A percentile compares a stretch with the other conserved stretches of the same genome.
phyloP scores from a whole-genome alignment of 2,113 vertebrate species.

The Lathamus discolor region DNA sequence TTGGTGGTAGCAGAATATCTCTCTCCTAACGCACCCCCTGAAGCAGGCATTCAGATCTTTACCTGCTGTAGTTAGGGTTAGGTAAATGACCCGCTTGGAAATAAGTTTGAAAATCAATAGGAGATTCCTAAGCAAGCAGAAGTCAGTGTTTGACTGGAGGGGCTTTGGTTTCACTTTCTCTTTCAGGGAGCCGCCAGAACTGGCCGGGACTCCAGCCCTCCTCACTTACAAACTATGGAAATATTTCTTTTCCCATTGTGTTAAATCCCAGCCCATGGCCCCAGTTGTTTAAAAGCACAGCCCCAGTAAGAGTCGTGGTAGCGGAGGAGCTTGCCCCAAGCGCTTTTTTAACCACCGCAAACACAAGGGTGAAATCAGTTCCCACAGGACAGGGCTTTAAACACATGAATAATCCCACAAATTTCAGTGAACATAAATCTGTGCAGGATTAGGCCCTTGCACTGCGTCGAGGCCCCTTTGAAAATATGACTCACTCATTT shows the following conservation, averaged over 20 bases:
- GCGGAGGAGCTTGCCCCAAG: background rate
- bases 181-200: background rate
- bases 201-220: background rate
- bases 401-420: slow-evolving; percentile 11
- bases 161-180: background rate
- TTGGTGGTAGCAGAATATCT: background rate
- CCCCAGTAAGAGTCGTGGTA: background rate
- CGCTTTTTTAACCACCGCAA: background rate
- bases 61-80: background rate
- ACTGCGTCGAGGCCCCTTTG: background rate
- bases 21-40: background rate
- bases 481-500: background rate
- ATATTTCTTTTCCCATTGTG: slow-evolving; percentile 14
- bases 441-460: background rate
- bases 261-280: background rate
- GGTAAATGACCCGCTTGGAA: background rate
- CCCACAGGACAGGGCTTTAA: background rate
- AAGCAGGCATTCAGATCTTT: background rate
- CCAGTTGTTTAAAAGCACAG: background rate
- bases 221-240: background rate
- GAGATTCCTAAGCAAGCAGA: background rate
- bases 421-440: slow-evolving; percentile 29
- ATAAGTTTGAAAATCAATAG: background rate
- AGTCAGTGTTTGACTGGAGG: background rate
- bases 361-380: slow-evolving; percentile 19